Evolutionary conservation across 2,888 invertebrate genomes (phyloP).

Genomic region (Idaea dimidiata): DNA sequence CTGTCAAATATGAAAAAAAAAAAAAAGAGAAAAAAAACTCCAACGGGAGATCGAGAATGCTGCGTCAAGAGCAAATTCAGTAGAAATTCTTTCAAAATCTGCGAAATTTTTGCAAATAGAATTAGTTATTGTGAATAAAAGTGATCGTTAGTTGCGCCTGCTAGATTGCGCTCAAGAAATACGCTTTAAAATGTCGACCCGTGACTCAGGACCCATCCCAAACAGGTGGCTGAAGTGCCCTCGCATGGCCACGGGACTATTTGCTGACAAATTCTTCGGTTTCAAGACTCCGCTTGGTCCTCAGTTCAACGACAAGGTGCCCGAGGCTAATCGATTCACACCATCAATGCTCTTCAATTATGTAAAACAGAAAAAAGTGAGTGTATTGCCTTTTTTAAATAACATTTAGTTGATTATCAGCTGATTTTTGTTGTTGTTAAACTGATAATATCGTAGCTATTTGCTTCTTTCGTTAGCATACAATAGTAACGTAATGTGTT

Average conservation of each 20-base stretch:
- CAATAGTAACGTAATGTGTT: not conserved
- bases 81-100: slow-evolving; percentile 18
- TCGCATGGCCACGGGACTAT: slow-evolving; percentile 86
- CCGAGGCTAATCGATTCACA: slow-evolving; percentile 90
- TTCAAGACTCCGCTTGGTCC: slow-evolving; percentile 96
- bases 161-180: slow-evolving; percentile 20
- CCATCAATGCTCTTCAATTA: slow-evolving; percentile 93
- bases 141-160: slow-evolving; percentile 17
- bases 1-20: slow-evolving; percentile 11
- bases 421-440: slow-evolving; percentile 32
- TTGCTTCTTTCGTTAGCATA: not conserved
- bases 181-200: slow-evolving; percentile 55
- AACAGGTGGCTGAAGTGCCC: slow-evolving; percentile 94
- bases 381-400: slow-evolving; percentile 21
- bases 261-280: slow-evolving; percentile 93
- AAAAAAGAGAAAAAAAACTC: slow-evolving; percentile 10
- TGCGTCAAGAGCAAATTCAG: slow-evolving; percentile 26
- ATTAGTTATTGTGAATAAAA: slow-evolving; percentile 24
- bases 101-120: slow-evolving; percentile 5
- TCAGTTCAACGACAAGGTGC: slow-evolving; percentile 91
- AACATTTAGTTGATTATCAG: slow-evolving; percentile 17
- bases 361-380: slow-evolving; percentile 88
- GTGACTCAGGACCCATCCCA: slow-evolving; percentile 85
- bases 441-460: slow-evolving; percentile 6
- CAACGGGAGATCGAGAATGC: slow-evolving; percentile 25